These are phyloP conservation scores for Drosophila peninsularis DNA, from an alignment of 2,888 invertebrate species.

Conservation along the genomic window DNA sequence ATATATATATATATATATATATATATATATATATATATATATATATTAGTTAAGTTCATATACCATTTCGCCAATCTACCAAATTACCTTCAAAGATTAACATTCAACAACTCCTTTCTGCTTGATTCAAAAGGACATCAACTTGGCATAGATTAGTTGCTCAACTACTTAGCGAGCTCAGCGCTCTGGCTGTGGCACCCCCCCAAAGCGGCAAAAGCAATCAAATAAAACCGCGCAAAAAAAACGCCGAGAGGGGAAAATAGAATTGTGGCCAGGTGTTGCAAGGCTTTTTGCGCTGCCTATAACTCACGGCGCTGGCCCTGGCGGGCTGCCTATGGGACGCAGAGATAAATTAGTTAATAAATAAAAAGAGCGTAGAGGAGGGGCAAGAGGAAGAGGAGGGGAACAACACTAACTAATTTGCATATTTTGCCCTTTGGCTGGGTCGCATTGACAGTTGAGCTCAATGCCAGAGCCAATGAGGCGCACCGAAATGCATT, in stretches of 20 bases:
- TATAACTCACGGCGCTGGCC: conserved; percentile 74
- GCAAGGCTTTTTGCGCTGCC: conserved; percentile 73
- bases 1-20: too few relatives aligned
- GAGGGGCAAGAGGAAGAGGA: conserved; percentile 1
- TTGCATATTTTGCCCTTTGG: conserved; percentile 81
- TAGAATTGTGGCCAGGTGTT: conserved; percentile 75
- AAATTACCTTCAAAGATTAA: neutral
- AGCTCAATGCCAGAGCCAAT: conserved; percentile 66
- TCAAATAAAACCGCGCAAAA: conserved; percentile 37
- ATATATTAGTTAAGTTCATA: too few relatives aligned
- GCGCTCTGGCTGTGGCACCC: neutral
- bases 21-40: too few relatives aligned
- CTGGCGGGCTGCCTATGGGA: conserved; percentile 59
- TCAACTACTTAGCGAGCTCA: conserved; percentile 25
- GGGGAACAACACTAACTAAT: conserved; percentile 64
- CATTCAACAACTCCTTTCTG: neutral
- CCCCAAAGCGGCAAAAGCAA: conserved; percentile 4
- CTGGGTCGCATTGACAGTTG: conserved; percentile 67
- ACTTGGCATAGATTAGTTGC: conserved; percentile 1
- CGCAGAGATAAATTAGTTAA: conserved; percentile 77
- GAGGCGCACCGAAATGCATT: conserved; percentile 78
- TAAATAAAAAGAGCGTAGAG: conserved; percentile 61
- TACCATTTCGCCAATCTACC: too few relatives aligned
- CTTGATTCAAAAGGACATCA: neutral
- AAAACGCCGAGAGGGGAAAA: conserved; percentile 14